Conservation (phyloP, 1,140 invertebrate species). For the Penaeus vannamei region DNA sequence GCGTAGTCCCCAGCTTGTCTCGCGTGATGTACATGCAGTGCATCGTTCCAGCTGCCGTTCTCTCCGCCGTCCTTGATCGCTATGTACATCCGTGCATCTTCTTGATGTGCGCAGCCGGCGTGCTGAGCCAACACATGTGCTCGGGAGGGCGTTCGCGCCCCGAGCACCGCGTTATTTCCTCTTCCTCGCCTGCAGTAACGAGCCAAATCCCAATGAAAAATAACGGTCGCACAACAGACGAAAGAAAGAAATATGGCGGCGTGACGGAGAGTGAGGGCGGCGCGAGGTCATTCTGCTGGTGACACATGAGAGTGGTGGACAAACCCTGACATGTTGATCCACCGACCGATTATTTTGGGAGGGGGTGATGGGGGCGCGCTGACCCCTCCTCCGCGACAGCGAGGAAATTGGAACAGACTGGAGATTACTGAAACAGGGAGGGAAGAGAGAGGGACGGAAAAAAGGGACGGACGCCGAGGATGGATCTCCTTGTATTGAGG, state of each 20-base stretch:
- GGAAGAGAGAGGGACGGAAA: slow-evolving; percentile 21
- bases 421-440: slow-evolving; percentile 52
- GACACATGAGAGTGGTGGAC: slow-evolving; percentile 49
- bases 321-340: slow-evolving; percentile 60
- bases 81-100: no score
- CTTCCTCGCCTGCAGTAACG: no score
- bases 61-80: no score
- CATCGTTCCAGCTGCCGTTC: no score
- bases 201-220: no score
- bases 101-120: no score
- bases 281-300: slow-evolving; percentile 47
- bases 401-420: slow-evolving; percentile 51
- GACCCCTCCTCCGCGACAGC: slow-evolving; percentile 28
- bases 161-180: no score
- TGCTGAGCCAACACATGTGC: no score
- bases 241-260: slow-evolving; percentile 47
- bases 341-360: slow-evolving; percentile 59
- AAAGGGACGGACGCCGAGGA: not conserved
- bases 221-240: slow-evolving; percentile 1
- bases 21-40: no score
- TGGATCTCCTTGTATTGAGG: no score
- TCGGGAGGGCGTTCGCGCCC: no score
- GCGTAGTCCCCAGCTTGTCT: no score
- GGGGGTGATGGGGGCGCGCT: not conserved
- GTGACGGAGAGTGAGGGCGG: slow-evolving; percentile 31